phyloP scores from a whole-genome alignment of 2,113 vertebrate species.

The Desmodus rotundus region DNA sequence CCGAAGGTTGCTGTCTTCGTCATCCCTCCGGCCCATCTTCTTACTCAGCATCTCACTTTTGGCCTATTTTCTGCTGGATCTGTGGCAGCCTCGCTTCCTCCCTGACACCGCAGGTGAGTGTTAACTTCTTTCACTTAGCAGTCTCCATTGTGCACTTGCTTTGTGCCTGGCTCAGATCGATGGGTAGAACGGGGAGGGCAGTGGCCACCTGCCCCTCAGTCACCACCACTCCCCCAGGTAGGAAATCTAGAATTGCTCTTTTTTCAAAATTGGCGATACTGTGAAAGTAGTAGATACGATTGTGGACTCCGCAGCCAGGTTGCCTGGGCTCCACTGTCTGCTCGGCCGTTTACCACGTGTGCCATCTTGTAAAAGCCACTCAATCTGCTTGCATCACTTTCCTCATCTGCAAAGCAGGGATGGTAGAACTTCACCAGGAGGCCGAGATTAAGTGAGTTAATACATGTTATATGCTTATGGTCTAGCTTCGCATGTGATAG shows the following conservation, averaged over 20 bases:
- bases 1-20: slow-evolving; percentile 93
- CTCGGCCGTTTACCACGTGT: neutral
- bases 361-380: neutral
- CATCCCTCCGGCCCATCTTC: slow-evolving; percentile 92
- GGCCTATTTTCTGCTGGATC: slow-evolving; percentile 90
- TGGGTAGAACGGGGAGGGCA: neutral
- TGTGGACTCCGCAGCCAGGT: neutral
- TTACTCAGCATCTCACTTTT: slow-evolving; percentile 90
- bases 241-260: neutral
- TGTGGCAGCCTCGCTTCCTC: slow-evolving; percentile 91
- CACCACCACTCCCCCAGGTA: too few species aligned
- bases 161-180: neutral
- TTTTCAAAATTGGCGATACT: neutral
- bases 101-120: slow-evolving; percentile 85
- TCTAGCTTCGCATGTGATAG: neutral
- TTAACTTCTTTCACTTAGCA: neutral
- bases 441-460: neutral
- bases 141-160: neutral
- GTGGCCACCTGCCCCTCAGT: neutral
- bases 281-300: neutral
- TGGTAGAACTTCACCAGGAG: neutral
- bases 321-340: neutral
- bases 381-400: neutral
- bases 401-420: neutral
- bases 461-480: accelerated